Base-by-base conservation (phyloP, 2,113 vertebrate genomes). In the Meles meles region DNA sequence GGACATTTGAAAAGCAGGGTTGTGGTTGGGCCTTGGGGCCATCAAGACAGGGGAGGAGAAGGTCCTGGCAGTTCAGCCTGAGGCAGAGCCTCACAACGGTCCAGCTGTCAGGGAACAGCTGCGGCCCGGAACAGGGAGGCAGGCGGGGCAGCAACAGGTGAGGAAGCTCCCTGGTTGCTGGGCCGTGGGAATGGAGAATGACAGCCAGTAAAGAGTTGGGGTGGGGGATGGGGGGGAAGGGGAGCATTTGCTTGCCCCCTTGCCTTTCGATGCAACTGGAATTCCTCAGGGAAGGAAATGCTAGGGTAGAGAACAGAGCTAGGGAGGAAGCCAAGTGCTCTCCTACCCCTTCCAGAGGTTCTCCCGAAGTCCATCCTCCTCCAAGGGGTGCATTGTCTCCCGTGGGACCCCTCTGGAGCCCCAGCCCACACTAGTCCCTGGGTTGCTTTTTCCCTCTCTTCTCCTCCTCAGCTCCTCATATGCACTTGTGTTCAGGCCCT, bases 41-140 rank as follows among this genome's bases (percentile, higher is more conserved):
- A 23, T 31, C 5, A 31, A 42, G 80, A 57, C 94, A 81, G 25
- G n/a, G 63, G 31, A 84, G 29, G 61, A 31, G 34, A 63, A 91
- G 37, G 65, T 65, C 10, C 0, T 25, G 27, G 63, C 12, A 84
- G 76, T 44, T 92, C 55, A 87, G 61, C 37, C 15, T 9, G 42
- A 65, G 47, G 52, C 72, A 93, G 49, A 11, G 44, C 44, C 92
- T 55, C 18, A 18, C 49, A 34, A 25, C 1, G 57, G 80, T 67
- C 79, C 96, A 94, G 88, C 96, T 97, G 97, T 96, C 95, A n/a
- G 61, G 39, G 83, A 94, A 93, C 96, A 97, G 97, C 96, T 98
- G 96, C 87, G 7, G 49, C 89, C 37, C 5, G 1, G 81, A 84
- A 95, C 47, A 69, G 79, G 52, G 72, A 61, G 69, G 85, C 69